Conservation (phyloP, 2,888 invertebrate genomes). For the Sycophila texana region DNA sequence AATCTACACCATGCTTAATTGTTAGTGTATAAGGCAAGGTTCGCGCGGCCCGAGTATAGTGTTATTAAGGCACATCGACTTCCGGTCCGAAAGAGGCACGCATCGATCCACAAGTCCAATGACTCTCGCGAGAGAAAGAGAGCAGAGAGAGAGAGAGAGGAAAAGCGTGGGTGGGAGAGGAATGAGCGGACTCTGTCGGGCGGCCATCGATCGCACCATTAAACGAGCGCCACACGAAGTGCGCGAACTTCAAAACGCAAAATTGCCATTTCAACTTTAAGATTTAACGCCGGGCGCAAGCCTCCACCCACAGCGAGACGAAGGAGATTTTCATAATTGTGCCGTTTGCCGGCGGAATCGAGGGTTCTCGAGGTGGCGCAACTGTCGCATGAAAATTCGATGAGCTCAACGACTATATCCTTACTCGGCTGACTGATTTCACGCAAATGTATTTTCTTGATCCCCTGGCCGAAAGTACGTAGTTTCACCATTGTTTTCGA, state of each 20-base stretch:
- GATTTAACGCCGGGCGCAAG: conserved; percentile 13
- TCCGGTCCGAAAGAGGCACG: conserved; percentile 14
- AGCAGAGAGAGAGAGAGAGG: background rate
- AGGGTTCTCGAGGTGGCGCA: background rate
- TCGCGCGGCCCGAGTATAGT: background rate
- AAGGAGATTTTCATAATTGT: conserved; percentile 40
- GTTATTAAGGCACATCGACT: conserved; percentile 35
- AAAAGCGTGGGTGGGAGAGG: background rate
- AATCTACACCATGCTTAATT: no score
- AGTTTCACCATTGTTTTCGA: no score
- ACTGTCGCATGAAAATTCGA: conserved; percentile 1
- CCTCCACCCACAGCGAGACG: background rate
- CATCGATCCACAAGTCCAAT: conserved; percentile 37
- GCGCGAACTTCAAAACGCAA: conserved; percentile 22
- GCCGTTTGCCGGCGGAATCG: background rate
- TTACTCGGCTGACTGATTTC: no score
- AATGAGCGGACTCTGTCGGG: background rate
- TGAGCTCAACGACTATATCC: no score
- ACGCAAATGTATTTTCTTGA: no score
- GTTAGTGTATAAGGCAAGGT: no score
- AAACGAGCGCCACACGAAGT: conserved; percentile 13
- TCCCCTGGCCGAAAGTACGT: no score
- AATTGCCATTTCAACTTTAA: conserved; percentile 22
- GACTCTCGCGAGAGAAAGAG: conserved; percentile 5
- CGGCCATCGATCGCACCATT: conserved; percentile 31